Conservation (phyloP, 2,888 invertebrate genomes). For the Campaea margaritaria region DNA sequence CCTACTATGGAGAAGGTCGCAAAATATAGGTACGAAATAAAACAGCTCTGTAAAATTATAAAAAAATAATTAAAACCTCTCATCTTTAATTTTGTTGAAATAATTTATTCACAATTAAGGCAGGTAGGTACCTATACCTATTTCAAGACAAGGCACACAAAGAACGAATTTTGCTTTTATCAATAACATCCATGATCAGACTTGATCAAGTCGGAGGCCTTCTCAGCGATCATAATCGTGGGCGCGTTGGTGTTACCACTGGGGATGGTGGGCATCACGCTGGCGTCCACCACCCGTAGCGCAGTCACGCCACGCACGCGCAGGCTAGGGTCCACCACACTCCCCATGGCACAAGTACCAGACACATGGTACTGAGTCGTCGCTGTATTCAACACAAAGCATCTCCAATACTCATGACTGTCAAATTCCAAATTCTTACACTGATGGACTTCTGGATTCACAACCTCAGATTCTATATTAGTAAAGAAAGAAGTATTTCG, state of each 20-base stretch:
- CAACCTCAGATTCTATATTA: conserved; percentile 45
- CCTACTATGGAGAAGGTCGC: too few species aligned
- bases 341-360: conserved; percentile 68
- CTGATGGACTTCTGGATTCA: conserved; percentile 43
- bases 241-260: conserved; percentile 86
- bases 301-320: conserved; percentile 78
- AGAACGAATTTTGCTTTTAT: background rate
- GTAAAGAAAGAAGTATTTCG: conserved; percentile 53
- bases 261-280: conserved; percentile 85
- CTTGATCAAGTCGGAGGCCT: conserved; percentile 86
- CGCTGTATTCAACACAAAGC: conserved; percentile 63
- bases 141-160: too few species aligned
- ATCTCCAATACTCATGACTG: conserved; percentile 60
- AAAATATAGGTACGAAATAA: too few species aligned
- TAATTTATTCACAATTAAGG: too few species aligned
- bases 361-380: conserved; percentile 85
- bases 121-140: too few species aligned
- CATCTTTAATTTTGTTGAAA: too few species aligned
- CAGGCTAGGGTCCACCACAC: conserved; percentile 50
- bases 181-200: conserved; percentile 45
- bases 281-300: conserved; percentile 86
- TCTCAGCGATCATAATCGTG: conserved; percentile 86
- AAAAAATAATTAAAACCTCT: too few species aligned
- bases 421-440: conserved; percentile 47
- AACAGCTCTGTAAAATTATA: too few species aligned